Evolutionary conservation across 1,140 invertebrate species (phyloP), one percentile per base, ranked within the genome.

Genomic region (Zaprionus vittiger): DNA sequence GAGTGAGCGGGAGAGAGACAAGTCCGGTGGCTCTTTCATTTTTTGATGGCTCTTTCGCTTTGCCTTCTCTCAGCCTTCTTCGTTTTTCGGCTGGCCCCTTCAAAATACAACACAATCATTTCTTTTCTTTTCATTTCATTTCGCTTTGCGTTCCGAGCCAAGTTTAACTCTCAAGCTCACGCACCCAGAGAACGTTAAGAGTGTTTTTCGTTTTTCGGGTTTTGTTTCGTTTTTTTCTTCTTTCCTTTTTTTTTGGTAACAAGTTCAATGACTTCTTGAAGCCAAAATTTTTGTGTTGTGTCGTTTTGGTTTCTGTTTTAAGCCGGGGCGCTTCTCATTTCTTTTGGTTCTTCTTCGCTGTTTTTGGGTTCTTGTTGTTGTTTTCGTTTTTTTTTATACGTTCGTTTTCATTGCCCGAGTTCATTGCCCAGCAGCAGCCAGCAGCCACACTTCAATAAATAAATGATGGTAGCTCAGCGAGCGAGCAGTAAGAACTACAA

Each of bases 351-450:
- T 76, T 75, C 49, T 79, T 75, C 79, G 65, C 60, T 61, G 52
- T 56, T 66, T 76, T 73, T 34, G 31, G 72, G 63, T 83, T 83
- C 81, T 83, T 65, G 81, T 89, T 89, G 81, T 89, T 89, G 81
- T 90, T 89, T 81, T 89, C 84, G 79, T 89, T 82, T 81, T 89
- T 85, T 90, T 90, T 89, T 90, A 90, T 81, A 90, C 85, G 78
- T 89, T 89, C 85, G 85, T 89, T 89, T 89, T 89, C 85, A 90
- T 89, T 89, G 85, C 85, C 90, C 73, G 84, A 89, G 85, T 89
- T 89, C 85, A 89, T 89, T 89, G 85, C 81, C 84, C 81, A 80
- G 34, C 64, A 62, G 12, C 37, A 61, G 34, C n/a, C 38, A 70
- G 72, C 54, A 65, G 69, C 81, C 66, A 60, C 72, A 80, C 84